phyloP scores from a whole-genome alignment of 2,113 vertebrate genomes.

The Corythaeola cristata region DNA sequence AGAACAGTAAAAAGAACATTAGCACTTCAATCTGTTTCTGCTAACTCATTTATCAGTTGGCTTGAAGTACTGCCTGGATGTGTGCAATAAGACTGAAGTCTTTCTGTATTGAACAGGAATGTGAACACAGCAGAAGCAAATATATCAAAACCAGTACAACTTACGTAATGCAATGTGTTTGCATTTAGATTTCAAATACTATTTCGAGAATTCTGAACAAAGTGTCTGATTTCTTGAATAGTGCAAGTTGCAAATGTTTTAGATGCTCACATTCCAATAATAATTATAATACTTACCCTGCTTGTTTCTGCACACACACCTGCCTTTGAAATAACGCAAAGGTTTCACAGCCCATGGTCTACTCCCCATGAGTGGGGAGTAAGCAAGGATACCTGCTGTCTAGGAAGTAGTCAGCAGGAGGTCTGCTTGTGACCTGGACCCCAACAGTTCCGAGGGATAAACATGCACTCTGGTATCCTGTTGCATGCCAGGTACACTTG shows the following conservation, averaged over 20 bases:
- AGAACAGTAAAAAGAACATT: background rate
- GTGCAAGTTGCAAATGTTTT: background rate
- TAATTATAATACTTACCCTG: background rate
- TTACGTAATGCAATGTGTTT: background rate
- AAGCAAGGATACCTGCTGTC: background rate
- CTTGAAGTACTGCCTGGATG: background rate
- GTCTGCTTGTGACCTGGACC: background rate
- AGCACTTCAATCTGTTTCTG: background rate
- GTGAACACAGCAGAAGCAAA: background rate
- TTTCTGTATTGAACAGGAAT: background rate
- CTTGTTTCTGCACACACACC: background rate
- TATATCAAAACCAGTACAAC: background rate
- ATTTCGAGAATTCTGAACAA: background rate
- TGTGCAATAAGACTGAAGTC: background rate
- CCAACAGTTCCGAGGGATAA: background rate
- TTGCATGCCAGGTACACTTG: background rate
- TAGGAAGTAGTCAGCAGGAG: background rate
- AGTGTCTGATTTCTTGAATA: background rate
- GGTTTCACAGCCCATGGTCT: background rate
- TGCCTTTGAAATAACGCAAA: background rate
- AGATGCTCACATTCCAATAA: background rate
- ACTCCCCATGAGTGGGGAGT: background rate
- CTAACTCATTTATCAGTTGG: background rate
- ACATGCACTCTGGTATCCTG: background rate
- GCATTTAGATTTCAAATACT: background rate